phyloP scores from a whole-genome alignment of 2,113 vertebrate genomes.

The Chionomys nivalis region DNA sequence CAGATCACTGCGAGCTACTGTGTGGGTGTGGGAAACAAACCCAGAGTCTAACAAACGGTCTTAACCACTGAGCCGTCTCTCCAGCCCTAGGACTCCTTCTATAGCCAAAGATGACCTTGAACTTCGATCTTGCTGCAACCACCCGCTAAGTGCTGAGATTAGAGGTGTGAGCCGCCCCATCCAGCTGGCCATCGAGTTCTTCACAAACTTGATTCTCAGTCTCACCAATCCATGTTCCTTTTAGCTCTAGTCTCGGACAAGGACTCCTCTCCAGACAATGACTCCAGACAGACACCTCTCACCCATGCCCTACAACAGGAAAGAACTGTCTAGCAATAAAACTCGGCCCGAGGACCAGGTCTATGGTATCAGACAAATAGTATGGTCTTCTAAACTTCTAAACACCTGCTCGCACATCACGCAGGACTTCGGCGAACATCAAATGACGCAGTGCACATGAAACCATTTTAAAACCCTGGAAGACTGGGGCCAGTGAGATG shows the following conservation, averaged over 20 bases:
- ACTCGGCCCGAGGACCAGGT: background rate
- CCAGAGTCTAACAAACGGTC: background rate
- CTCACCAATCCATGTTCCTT: background rate
- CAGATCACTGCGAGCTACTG: too few species aligned
- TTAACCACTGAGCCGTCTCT: background rate
- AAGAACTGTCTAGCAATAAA: background rate
- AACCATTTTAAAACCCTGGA: slow-evolving; percentile 33
- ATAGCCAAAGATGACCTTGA: background rate
- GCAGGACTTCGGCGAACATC: background rate
- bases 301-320: background rate
- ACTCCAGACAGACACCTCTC: background rate
- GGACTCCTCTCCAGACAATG: background rate
- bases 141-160: background rate
- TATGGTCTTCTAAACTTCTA: background rate
- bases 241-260: background rate
- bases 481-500: background rate
- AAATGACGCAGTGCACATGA: background rate
- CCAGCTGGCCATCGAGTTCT: background rate
- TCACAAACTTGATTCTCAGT: background rate
- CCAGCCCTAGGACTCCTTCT: background rate
- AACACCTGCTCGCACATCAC: background rate
- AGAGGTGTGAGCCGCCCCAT: too few species aligned
- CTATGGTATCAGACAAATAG: background rate
- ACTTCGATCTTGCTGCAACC: background rate
- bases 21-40: background rate